Evolutionary conservation across 2,113 vertebrate species (phyloP).

Genomic region (Nibea coibor): DNA sequence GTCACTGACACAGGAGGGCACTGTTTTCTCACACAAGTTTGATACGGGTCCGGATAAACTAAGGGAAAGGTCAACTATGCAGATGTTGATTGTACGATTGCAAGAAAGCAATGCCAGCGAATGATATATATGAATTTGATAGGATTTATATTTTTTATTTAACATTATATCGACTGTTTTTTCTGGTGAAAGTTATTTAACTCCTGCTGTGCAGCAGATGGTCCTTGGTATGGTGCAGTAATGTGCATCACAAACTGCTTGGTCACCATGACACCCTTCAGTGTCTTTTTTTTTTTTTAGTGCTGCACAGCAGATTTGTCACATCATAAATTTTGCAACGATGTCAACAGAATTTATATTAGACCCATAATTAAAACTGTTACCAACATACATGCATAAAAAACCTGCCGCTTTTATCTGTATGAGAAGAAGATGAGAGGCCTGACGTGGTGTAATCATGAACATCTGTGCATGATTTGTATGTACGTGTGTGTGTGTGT

Average conservation of each 20-base stretch:
- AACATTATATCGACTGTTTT: background rate
- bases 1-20: constrained; percentile 49
- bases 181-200: background rate
- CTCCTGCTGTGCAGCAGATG: background rate
- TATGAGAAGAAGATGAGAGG: constrained; percentile 38
- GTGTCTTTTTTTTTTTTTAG: background rate
- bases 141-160: background rate
- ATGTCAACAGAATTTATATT: background rate
- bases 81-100: background rate
- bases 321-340: background rate
- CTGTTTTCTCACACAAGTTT: background rate
- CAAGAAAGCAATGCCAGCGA: background rate
- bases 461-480: constrained; percentile 59
- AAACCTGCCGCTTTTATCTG: constrained; percentile 32
- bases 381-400: background rate
- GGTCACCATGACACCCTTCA: background rate
- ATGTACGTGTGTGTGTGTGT: constrained; percentile 13
- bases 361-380: constrained; percentile 9
- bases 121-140: background rate
- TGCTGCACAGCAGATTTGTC: background rate
- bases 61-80: background rate
- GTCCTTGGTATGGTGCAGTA: background rate
- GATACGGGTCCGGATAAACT: background rate
- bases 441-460: constrained; percentile 32
- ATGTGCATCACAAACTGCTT: background rate